Evolutionary conservation across 2,797 vertebrate species (phyloP), one percentile per base, ranked within the genome.

Genomic region (Epinephelus malabaricus): DNA sequence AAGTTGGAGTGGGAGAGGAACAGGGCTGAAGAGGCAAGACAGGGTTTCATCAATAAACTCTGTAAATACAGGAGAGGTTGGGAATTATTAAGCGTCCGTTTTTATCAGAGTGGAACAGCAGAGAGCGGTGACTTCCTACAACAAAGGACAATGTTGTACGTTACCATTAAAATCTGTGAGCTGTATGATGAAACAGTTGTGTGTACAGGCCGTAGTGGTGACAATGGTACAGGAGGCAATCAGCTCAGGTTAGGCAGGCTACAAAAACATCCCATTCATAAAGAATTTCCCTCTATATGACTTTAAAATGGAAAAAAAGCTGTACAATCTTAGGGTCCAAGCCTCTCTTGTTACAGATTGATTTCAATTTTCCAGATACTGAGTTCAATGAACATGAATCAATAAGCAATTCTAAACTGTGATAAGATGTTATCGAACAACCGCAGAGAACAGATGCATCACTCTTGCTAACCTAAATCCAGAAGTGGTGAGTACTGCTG

Each of bases 401-500:
- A 82, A 93, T 96, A 96, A 92, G 90, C 93, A 94, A 96, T 96
- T 95, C 95, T 89, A 90, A 89, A 90, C 71, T 53, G 73, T 83
- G 95, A 94, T 87, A 90, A 95, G 91, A 88, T 92, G 88, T 94
- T 95, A 91, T 92, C 11, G 81, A 90, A 88, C 79, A 81, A 75
- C 71, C 73, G 63, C 74, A 78, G 68, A 72, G 84, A 88, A 64
- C 73, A 81, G 80, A 93, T 85, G 70, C 82, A 86, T 89, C 60
- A 73, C 73, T 86, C 82, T 76, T 80, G 49, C 68, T 60, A 27
- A 89, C 76, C 65, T 73, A 47, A 89, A 86, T 87, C 78, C 46
- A 69, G 70, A 87, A 82, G 53, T 17, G 14, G 49, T 14, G 63
- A 79, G 49, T 56, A 54, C 59, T 63, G 43, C 62, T 71, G 59